Evolutionary conservation across 2,888 invertebrate species (phyloP), one percentile per base, ranked within the genome.

Genomic region (Mactromeris polynyma): DNA sequence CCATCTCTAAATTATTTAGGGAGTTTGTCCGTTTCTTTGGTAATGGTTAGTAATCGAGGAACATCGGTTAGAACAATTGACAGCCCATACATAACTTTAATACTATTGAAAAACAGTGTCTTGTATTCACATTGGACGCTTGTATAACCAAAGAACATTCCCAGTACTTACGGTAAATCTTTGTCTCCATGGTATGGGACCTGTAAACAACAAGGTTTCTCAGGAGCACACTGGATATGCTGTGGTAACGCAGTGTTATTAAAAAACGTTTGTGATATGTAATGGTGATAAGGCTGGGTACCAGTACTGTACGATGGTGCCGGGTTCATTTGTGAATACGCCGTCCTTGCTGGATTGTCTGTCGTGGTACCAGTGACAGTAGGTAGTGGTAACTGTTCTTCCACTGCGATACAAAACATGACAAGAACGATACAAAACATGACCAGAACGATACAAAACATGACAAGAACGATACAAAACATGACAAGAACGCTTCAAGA

Each of bases 131-230:
- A n/a, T n/a, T n/a, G n/a, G n/a, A n/a, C n/a, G n/a, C n/a, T n/a
- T n/a, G n/a, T n/a, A n/a, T n/a, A n/a, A n/a, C n/a, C n/a, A n/a
- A n/a, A n/a, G n/a, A n/a, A n/a, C n/a, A n/a, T n/a, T n/a, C n/a
- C n/a, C n/a, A 33, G 17, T 19, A 73, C 73, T 73, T 33, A 73
- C 73, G 73, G 73, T 73, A 73, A 73, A 17, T 36, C 36, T 19
- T 36, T 73, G 17, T 73, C 40, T 7, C 88, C 88, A 58, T 88
- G 88, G 38, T 78, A 88, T 7, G 85, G 85, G 9, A 88, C 21
- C n/a, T 19, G n/a, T 14, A 88, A 33, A 26, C 46, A 40, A 38
- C 88, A 88, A 11, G 58, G 78, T n/a, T 38, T 82, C 3, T 33
- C 36, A n/a, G 81, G 1, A 58, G 78, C 85, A 79, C 88, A 88